Evolutionary conservation across 2,113 vertebrate species (phyloP).

Genomic region (Datnioides undecimradiatus): DNA sequence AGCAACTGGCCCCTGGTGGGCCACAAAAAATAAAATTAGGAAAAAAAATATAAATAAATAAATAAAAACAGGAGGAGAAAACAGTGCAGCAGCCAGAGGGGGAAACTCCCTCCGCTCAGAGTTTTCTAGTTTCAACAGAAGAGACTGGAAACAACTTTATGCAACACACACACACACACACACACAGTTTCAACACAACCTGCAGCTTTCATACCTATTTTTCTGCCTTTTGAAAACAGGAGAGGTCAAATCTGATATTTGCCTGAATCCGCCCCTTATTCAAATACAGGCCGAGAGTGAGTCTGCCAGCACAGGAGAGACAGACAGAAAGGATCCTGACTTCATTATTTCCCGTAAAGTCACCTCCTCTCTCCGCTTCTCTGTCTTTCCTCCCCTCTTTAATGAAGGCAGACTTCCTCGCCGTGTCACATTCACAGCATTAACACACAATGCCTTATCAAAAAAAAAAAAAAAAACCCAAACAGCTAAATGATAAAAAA

Average conservation of each 20-base stretch:
- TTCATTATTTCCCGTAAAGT: slow-evolving; percentile 17
- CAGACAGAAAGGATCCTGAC: neutral
- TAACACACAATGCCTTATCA: slow-evolving; percentile 53
- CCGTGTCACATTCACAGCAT: slow-evolving; percentile 38
- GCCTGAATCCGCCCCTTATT: slow-evolving; percentile 35
- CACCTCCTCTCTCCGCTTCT: slow-evolving; percentile 4
- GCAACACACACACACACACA: neutral
- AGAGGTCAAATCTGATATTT: slow-evolving; percentile 34
- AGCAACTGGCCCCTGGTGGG: slow-evolving; percentile 22
- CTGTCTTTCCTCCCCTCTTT: neutral
- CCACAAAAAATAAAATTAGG: no score
- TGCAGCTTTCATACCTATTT: neutral
- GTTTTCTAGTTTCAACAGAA: slow-evolving; percentile 30
- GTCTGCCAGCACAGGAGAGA: neutral
- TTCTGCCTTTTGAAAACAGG: neutral
- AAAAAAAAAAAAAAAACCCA: no score
- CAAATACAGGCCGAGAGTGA: slow-evolving; percentile 22
- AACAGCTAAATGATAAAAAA: neutral
- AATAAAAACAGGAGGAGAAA: neutral
- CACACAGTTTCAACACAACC: neutral
- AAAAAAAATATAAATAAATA: no score
- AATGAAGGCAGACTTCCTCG: no score
- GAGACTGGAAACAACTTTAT: slow-evolving; percentile 32
- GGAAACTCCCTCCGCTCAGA: neutral
- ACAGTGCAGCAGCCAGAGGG: neutral